Conservation (phyloP, 2,113 vertebrate genomes). For the Myotis yumanensis region DNA sequence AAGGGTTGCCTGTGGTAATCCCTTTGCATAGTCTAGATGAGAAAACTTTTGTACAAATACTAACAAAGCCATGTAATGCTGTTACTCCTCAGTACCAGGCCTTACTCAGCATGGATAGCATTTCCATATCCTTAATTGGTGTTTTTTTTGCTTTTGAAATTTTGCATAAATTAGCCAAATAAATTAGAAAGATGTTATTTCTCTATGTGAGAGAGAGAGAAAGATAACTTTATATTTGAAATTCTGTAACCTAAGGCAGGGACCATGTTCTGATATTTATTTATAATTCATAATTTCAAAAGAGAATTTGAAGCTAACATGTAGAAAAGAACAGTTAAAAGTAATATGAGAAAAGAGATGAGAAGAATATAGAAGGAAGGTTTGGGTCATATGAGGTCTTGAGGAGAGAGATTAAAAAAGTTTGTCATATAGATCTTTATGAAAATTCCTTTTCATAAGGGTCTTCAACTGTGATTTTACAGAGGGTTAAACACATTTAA, state of each 20-base stretch:
- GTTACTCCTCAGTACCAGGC: constrained; percentile 93
- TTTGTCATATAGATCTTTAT: constrained; percentile 26
- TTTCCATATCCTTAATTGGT: constrained; percentile 60
- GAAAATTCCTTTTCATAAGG: neutral
- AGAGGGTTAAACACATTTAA: neutral
- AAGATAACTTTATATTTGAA: constrained; percentile 1
- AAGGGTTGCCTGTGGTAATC: constrained; percentile 90
- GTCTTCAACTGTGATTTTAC: constrained; percentile 3
- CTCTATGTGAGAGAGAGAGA: neutral
- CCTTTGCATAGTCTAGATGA: constrained; percentile 92
- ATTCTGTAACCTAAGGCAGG: constrained; percentile 27
- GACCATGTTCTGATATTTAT: constrained; percentile 12
- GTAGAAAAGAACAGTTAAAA: constrained; percentile 30
- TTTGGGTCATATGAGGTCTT: constrained; percentile 7
- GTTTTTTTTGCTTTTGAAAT: constrained; percentile 13
- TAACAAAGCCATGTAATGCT: constrained; percentile 91
- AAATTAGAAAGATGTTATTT: constrained; percentile 19
- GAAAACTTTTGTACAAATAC: constrained; percentile 87
- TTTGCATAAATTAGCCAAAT: constrained; percentile 21
- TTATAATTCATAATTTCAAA: constrained; percentile 23
- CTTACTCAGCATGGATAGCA: constrained; percentile 93
- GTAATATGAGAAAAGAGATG: neutral
- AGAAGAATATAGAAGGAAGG: neutral
- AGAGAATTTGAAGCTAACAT: constrained; percentile 42
- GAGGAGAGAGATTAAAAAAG: neutral